A percentile compares a stretch with the other conserved stretches of the same genome.
phyloP scores from a whole-genome alignment of 2,797 vertebrate genomes.

The Myoxocephalus aenaeus region DNA sequence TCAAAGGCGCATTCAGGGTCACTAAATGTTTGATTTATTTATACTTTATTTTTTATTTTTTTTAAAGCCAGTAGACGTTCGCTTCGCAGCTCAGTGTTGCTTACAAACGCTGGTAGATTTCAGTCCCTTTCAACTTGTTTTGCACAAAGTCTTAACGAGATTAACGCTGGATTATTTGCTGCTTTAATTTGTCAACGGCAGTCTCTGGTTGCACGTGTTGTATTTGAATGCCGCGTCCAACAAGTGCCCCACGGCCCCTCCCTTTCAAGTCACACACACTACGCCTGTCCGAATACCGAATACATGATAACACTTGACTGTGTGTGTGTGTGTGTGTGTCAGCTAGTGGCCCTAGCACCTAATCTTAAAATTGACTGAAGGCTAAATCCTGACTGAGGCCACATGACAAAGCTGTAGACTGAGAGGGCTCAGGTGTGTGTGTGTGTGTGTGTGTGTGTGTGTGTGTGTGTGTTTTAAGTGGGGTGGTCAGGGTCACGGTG shows the following conservation, averaged over 20 bases:
- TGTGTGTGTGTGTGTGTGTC: constrained; percentile 1
- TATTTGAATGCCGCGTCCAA: not conserved
- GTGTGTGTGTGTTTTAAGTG: not conserved
- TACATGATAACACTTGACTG: not conserved
- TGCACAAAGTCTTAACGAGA: constrained; percentile 17
- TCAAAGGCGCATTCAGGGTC: not conserved
- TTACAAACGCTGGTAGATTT: not conserved
- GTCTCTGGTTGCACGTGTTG: not conserved
- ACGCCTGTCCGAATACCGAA: constrained; percentile 2
- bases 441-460: not conserved
- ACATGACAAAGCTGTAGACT: constrained; percentile 50
- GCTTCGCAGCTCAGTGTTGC: no score
- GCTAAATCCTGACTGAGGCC: constrained; percentile 55
- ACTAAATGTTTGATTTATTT: not conserved
- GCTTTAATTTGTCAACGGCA: constrained; percentile 12
- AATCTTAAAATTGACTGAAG: constrained; percentile 61
- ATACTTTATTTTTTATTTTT: no score
- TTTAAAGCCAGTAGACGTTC: not conserved
- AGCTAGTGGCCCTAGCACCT: constrained; percentile 29
- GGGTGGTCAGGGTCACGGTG: constrained; percentile 23
- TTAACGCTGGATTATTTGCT: constrained; percentile 45
- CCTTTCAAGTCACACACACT: not conserved
- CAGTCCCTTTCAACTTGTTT: not conserved
- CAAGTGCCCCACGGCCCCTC: no score
- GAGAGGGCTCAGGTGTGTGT: constrained; percentile 2